These are phyloP conservation scores for Teleiodes luculella DNA, from an alignment of 2,888 invertebrate species.

Conservation along the genomic window DNA sequence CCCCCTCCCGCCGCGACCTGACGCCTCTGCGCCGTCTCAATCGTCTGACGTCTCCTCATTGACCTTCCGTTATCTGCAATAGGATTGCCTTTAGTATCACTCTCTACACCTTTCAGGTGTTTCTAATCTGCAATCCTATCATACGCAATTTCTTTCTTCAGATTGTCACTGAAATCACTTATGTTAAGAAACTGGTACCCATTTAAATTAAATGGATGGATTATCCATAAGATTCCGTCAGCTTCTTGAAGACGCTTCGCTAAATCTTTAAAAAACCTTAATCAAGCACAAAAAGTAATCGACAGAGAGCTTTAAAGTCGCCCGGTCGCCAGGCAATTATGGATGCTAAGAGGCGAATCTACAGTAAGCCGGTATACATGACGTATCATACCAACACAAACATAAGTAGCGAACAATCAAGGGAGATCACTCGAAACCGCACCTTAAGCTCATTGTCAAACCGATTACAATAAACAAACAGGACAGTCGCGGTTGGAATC, in stretches of 20 bases:
- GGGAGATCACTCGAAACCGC: conserved; percentile 77
- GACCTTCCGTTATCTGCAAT: conserved; percentile 74
- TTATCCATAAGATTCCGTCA: not conserved
- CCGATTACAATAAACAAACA: conserved; percentile 80
- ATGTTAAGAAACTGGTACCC: not conserved
- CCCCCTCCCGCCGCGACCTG: conserved; percentile 37
- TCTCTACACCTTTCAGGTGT: conserved; percentile 6
- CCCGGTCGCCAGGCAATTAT: conserved; percentile 72
- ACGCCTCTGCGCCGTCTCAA: conserved; percentile 57
- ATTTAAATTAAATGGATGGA: not conserved
- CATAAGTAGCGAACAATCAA: conserved; percentile 70
- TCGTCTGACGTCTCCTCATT: conserved; percentile 67
- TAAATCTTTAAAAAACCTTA: conserved; percentile 11
- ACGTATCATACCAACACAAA: conserved; percentile 76
- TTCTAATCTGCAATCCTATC: not conserved
- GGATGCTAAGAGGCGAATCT: conserved; percentile 74
- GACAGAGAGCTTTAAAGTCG: conserved; percentile 60
- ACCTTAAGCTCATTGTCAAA: conserved; percentile 79
- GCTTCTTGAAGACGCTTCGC: not conserved
- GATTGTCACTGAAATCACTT: no score
- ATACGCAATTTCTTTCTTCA: not conserved
- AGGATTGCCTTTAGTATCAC: conserved; percentile 44
- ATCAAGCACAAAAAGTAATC: conserved; percentile 25
- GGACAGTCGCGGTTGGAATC: conserved; percentile 79
- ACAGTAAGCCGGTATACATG: conserved; percentile 74